These are phyloP conservation scores for Mormoops blainvillei DNA, from an alignment of 2,113 vertebrate genomes.

Conservation along the genomic window DNA sequence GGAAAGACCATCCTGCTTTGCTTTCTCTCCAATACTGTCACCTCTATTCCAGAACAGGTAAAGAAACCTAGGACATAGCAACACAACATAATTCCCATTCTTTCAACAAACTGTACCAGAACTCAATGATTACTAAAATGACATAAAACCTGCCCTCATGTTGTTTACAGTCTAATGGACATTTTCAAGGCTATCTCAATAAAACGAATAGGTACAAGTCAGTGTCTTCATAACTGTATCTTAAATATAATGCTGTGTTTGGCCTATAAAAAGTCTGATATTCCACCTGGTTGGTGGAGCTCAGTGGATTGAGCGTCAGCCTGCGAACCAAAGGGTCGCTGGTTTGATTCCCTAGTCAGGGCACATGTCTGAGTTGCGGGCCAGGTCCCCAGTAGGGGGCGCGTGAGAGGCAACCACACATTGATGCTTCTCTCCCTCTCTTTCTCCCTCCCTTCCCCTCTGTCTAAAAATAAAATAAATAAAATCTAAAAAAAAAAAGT, in stretches of 20 bases:
- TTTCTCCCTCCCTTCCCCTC: no score
- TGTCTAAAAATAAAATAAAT: no score
- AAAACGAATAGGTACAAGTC: constrained; percentile 20
- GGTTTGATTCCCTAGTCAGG: no score
- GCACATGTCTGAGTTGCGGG: no score
- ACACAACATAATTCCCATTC: background rate
- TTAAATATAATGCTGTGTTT: background rate
- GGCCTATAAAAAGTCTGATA: background rate
- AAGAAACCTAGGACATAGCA: background rate
- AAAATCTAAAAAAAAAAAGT: no score
- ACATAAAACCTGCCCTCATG: background rate
- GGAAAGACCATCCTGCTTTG: background rate
- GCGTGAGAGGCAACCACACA: no score
- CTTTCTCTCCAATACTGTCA: background rate
- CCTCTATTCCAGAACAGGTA: background rate
- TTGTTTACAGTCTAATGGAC: background rate
- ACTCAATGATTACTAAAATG: background rate
- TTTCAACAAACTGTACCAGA: background rate
- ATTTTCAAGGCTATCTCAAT: background rate
- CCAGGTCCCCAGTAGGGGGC: no score
- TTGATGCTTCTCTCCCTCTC: no score
- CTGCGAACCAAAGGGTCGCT: no score
- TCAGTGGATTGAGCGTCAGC: no score
- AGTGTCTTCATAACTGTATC: background rate
- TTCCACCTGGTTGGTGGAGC: no score